Evolutionary conservation across 1,140 invertebrate species (phyloP).

Genomic region (Paraescarpia echinospica): DNA sequence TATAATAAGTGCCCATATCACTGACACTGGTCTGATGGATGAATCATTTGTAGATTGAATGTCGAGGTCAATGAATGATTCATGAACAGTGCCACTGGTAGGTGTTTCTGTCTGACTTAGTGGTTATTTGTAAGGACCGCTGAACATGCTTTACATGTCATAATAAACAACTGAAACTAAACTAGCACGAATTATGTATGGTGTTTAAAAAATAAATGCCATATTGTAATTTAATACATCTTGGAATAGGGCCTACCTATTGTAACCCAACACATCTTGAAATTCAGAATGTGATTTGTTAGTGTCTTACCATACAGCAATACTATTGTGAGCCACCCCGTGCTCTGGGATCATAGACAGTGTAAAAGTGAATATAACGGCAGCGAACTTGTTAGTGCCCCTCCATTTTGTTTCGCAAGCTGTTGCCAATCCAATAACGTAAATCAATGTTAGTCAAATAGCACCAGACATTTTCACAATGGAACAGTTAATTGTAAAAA

Average conservation of each 20-base stretch:
- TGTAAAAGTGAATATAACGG: background rate
- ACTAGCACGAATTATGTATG: background rate
- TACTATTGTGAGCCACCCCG: background rate
- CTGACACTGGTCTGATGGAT: background rate
- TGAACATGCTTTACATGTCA: background rate
- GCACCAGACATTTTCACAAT: background rate
- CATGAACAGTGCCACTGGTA: background rate
- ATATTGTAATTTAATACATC: background rate
- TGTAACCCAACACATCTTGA: background rate
- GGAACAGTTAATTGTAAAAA: background rate
- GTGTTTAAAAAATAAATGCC: background rate
- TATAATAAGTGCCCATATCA: too few species aligned
- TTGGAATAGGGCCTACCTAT: background rate
- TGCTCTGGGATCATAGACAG: background rate
- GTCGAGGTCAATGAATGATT: background rate
- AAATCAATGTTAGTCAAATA: background rate
- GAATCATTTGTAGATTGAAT: background rate
- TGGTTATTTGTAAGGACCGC: background rate
- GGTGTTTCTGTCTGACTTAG: background rate
- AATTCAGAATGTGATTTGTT: background rate
- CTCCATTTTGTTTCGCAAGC: constrained; percentile 4
- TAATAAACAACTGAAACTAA: background rate
- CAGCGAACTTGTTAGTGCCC: background rate
- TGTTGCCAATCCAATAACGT: constrained; percentile 5
- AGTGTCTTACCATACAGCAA: background rate